These are phyloP conservation scores for Sycophaga agraensis DNA, from an alignment of 1,140 invertebrate genomes.

Conservation along the genomic window DNA sequence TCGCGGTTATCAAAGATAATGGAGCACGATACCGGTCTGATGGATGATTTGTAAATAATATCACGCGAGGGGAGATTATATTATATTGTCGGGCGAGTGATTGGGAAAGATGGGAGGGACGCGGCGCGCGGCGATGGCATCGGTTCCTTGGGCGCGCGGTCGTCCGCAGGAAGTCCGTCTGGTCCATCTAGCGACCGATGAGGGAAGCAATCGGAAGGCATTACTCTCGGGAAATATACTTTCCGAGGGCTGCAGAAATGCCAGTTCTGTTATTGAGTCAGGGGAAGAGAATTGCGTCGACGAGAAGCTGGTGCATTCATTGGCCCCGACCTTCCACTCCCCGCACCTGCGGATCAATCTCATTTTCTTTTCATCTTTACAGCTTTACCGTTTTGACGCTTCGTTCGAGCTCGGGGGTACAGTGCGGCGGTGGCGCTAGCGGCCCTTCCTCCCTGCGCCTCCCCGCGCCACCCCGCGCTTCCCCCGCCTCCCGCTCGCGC, in stretches of 20 bases:
- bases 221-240: constrained; percentile 38
- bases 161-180: too few relatives aligned
- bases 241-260: constrained; percentile 3
- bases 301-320: constrained; percentile 9
- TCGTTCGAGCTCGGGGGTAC: too few relatives aligned
- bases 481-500: too few relatives aligned
- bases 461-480: too few relatives aligned
- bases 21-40: too few relatives aligned
- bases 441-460: too few relatives aligned
- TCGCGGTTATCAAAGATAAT: too few relatives aligned
- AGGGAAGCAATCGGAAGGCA: constrained; percentile 33
- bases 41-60: too few relatives aligned
- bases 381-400: constrained; percentile 13
- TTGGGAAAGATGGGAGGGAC: background rate
- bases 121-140: background rate
- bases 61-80: too few relatives aligned
- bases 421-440: too few relatives aligned
- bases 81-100: background rate
- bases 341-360: constrained; percentile 8
- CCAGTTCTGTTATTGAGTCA: background rate
- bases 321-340: constrained; percentile 1
- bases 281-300: constrained; percentile 10
- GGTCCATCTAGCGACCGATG: background rate
- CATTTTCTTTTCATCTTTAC: constrained; percentile 19
- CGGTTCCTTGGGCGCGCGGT: background rate